Evolutionary conservation across 2,797 vertebrate species (phyloP).

Genomic region (Anguilla megastoma): DNA sequence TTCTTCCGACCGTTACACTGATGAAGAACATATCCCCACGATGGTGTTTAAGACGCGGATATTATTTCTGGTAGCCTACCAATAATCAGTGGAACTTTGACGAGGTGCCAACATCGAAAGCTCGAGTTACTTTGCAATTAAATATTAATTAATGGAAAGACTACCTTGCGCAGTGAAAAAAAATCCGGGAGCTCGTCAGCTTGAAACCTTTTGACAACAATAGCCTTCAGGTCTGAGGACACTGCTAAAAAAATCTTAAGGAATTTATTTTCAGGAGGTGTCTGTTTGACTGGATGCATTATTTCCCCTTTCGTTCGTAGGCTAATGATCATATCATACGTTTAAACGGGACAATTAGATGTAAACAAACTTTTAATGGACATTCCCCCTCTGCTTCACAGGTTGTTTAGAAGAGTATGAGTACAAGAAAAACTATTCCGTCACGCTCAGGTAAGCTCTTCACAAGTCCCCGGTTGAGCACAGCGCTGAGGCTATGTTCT

Average conservation of each 20-base stretch:
- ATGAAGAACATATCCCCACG: background rate
- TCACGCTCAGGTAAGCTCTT: constrained; percentile 77
- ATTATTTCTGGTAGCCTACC: background rate
- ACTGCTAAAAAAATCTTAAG: background rate
- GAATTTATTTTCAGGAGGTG: background rate
- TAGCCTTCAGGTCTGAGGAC: background rate
- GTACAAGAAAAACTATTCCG: constrained; percentile 73
- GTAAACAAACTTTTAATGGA: constrained; percentile 9
- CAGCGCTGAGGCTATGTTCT: background rate
- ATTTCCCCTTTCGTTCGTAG: background rate
- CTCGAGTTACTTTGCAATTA: constrained; percentile 63
- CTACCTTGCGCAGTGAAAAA: constrained; percentile 47
- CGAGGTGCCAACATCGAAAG: constrained; percentile 32
- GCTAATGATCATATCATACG: background rate
- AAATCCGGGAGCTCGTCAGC: constrained; percentile 36
- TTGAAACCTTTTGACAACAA: constrained; percentile 30
- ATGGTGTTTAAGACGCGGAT: background rate
- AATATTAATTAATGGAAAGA: constrained; percentile 68
- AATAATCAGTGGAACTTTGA: constrained; percentile 27
- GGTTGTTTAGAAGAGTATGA: constrained; percentile 80
- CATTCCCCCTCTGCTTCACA: constrained; percentile 61
- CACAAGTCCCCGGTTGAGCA: constrained; percentile 11
- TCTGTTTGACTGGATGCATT: background rate
- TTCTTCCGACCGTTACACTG: background rate
- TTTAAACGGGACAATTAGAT: background rate